These are phyloP conservation scores for Diachasmimorpha longicaudata DNA, from an alignment of 1,140 invertebrate genomes.

Conservation along the genomic window DNA sequence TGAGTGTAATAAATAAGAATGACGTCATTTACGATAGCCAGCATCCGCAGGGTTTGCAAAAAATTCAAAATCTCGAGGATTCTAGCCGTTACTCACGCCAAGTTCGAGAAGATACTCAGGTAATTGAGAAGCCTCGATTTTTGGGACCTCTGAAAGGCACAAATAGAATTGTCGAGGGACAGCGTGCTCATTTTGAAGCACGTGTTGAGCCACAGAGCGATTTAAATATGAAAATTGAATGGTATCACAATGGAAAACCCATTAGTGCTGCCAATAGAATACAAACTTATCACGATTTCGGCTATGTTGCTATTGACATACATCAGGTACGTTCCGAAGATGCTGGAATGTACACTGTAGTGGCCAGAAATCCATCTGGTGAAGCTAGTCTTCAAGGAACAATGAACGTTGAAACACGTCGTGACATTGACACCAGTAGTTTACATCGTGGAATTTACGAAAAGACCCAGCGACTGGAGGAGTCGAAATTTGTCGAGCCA, in stretches of 20 bases:
- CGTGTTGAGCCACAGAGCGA: conserved; percentile 93
- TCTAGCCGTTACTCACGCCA: conserved; percentile 71
- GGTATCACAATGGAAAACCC: conserved; percentile 89
- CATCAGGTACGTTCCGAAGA: conserved; percentile 85
- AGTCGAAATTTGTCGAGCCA: conserved; percentile 83
- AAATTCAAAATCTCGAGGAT: conserved; percentile 89
- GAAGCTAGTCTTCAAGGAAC: conserved; percentile 81
- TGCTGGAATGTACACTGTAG: conserved; percentile 85
- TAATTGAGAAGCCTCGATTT: conserved; percentile 83
- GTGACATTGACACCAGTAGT: conserved; percentile 84
- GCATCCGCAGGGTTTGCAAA: conserved; percentile 85
- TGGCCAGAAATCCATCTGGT: conserved; percentile 86
- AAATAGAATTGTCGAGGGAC: conserved; percentile 93
- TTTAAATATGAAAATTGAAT: conserved; percentile 84
- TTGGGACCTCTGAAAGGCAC: conserved; percentile 87
- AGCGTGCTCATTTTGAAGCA: conserved; percentile 95
- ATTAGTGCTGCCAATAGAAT: conserved; percentile 85
- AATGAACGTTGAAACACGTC: conserved; percentile 87
- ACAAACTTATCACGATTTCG: conserved; percentile 93
- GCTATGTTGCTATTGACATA: conserved; percentile 94
- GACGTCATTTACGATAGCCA: conserved; percentile 87
- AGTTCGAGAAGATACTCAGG: conserved; percentile 74
- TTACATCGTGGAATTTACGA: conserved; percentile 85
- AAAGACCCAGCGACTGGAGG: conserved; percentile 87
- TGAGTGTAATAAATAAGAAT: conserved; percentile 85